phyloP scores from a whole-genome alignment of 2,797 vertebrate species.

The Oceanodroma leucorhoa region DNA sequence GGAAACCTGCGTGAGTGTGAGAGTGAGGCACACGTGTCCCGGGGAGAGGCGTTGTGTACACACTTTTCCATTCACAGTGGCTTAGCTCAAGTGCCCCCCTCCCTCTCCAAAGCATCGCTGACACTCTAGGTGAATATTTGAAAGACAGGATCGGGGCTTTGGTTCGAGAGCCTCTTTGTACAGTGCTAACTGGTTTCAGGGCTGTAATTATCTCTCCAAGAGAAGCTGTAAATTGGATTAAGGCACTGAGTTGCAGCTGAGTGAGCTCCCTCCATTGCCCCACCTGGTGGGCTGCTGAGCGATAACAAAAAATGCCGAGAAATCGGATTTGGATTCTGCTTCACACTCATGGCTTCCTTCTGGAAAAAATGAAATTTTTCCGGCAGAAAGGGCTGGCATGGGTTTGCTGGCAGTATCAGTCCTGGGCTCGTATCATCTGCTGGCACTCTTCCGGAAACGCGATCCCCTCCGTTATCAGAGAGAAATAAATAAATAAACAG shows the following conservation, averaged over 20 bases:
- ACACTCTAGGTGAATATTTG: slow-evolving; percentile 64
- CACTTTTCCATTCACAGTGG: neutral
- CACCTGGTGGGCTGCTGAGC: slow-evolving; percentile 89
- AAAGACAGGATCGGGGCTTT: slow-evolving; percentile 68
- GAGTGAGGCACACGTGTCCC: neutral
- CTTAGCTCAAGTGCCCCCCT: slow-evolving; percentile 15
- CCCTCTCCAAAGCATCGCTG: slow-evolving; percentile 43
- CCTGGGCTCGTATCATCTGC: slow-evolving; percentile 88
- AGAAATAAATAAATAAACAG: slow-evolving; percentile 79
- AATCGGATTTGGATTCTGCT: slow-evolving; percentile 90
- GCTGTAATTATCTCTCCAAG: slow-evolving; percentile 93
- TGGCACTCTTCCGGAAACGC: slow-evolving; percentile 89
- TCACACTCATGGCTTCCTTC: slow-evolving; percentile 91
- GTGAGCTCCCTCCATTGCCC: slow-evolving; percentile 90
- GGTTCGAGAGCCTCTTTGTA: slow-evolving; percentile 69
- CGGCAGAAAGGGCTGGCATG: slow-evolving; percentile 88
- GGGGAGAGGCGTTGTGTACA: neutral
- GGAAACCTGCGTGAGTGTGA: neutral
- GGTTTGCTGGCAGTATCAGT: slow-evolving; percentile 86
- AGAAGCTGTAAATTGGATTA: slow-evolving; percentile 95
- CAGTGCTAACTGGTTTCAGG: slow-evolving; percentile 83
- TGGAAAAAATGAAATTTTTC: slow-evolving; percentile 93
- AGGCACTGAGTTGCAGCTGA: slow-evolving; percentile 90
- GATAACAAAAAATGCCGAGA: slow-evolving; percentile 88
- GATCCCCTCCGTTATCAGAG: slow-evolving; percentile 89